Percentiles rank a stretch among this genome's conserved stretches.
These are phyloP conservation scores for Babylonia areolata DNA, from an alignment of 1,140 invertebrate genomes.

Conservation along the genomic window DNA sequence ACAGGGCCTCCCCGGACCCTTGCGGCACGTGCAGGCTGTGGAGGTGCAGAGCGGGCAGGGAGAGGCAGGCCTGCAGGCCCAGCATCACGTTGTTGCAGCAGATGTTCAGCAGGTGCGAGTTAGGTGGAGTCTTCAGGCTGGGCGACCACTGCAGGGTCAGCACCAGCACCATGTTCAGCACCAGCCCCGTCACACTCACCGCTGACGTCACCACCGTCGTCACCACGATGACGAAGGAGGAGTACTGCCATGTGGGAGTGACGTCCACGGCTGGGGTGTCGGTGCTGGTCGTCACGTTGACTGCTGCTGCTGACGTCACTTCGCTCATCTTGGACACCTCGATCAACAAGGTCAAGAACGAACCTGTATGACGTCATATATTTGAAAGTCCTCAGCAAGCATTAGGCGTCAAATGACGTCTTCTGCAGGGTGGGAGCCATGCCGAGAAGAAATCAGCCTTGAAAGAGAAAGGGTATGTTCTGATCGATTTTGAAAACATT, in stretches of 20 bases:
- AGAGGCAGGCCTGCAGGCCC: conserved; percentile 55
- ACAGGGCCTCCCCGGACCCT: conserved; percentile 36
- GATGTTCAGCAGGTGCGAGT: conserved; percentile 66
- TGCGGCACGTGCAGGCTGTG: conserved; percentile 25
- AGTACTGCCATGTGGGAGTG: conserved; percentile 38
- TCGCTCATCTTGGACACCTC: neutral
- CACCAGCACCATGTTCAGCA: conserved; percentile 56
- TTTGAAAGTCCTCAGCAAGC: neutral
- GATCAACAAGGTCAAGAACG: neutral
- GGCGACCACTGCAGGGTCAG: conserved; percentile 58
- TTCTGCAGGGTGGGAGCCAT: too few species aligned
- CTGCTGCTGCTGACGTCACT: neutral
- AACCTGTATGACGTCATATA: neutral
- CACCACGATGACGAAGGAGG: conserved; percentile 34
- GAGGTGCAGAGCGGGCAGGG: conserved; percentile 45
- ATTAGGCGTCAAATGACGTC: neutral
- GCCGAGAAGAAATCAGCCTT: too few species aligned
- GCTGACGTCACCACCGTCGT: conserved; percentile 50
- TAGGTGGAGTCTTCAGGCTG: conserved; percentile 63
- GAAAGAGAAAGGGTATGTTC: neutral
- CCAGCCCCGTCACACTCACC: conserved; percentile 43
- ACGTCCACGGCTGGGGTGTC: neutral
- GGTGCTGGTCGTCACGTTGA: neutral
- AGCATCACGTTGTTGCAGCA: conserved; percentile 63
- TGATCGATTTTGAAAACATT: too few species aligned